Conservation (phyloP, 2,888 invertebrate genomes). For the Plebejus anna region DNA sequence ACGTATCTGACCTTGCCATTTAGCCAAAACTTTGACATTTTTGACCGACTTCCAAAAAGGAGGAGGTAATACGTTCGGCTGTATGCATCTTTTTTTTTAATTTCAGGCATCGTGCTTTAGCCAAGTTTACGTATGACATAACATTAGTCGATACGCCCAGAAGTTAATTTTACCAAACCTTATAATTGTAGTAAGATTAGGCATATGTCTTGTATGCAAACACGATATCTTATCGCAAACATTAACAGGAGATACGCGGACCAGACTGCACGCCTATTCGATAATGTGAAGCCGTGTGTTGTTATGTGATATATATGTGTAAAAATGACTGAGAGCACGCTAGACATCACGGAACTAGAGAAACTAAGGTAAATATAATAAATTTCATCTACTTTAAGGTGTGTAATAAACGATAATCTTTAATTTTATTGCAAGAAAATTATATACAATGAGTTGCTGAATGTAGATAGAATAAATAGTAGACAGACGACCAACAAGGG, state of each 20-base stretch:
- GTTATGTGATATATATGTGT: constrained; percentile 33
- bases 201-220: constrained; percentile 59
- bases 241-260: constrained; percentile 57
- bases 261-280: constrained; percentile 49
- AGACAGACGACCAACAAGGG: background rate
- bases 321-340: constrained; percentile 58
- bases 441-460: too few species aligned
- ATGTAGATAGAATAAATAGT: background rate
- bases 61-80: too few species aligned
- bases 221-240: constrained; percentile 65
- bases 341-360: constrained; percentile 63
- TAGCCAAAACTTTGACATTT: too few species aligned
- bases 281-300: constrained; percentile 49
- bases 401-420: background rate
- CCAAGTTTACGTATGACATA: background rate
- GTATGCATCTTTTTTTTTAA: too few species aligned
- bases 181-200: background rate
- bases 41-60: too few species aligned
- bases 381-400: background rate
- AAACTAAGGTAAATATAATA: constrained; percentile 54
- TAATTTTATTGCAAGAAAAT: background rate
- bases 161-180: background rate
- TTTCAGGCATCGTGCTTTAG: background rate
- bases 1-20: background rate
- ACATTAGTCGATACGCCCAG: background rate